phyloP scores from a whole-genome alignment of 2,113 vertebrate genomes.

The Onychostruthus taczanowskii region DNA sequence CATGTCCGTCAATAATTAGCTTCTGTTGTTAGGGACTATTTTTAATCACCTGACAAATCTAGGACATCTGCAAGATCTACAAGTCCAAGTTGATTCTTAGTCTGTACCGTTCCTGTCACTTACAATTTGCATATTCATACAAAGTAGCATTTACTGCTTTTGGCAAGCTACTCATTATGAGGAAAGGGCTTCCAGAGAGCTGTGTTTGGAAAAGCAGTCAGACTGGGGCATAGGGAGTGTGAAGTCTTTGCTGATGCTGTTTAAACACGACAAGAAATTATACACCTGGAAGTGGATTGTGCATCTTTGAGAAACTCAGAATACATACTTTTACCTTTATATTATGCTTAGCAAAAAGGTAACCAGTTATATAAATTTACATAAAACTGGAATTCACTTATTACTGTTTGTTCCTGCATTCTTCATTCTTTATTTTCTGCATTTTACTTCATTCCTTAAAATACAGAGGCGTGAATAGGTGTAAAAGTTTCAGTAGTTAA shows the following conservation, averaged over 20 bases:
- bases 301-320: not conserved
- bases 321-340: not conserved
- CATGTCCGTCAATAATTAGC: not conserved
- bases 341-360: not conserved
- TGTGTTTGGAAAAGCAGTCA: not conserved
- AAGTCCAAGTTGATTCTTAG: not conserved
- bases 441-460: not conserved
- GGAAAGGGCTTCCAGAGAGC: not conserved
- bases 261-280: not conserved
- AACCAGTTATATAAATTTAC: not conserved
- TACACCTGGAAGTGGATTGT: not conserved
- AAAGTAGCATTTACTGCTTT: not conserved
- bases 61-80: not conserved
- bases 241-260: not conserved
- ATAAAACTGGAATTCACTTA: not conserved
- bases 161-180: not conserved
- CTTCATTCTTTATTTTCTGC: not conserved
- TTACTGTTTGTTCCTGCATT: not conserved
- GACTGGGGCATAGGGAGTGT: accelerated
- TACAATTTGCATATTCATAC: not conserved
- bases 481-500: not conserved
- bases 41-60: not conserved
- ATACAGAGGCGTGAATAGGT: not conserved
- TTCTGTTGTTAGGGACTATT: not conserved
- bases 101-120: not conserved